Evolutionary conservation across 2,113 vertebrate species (phyloP).

Genomic region (Geothlypis trichas): DNA sequence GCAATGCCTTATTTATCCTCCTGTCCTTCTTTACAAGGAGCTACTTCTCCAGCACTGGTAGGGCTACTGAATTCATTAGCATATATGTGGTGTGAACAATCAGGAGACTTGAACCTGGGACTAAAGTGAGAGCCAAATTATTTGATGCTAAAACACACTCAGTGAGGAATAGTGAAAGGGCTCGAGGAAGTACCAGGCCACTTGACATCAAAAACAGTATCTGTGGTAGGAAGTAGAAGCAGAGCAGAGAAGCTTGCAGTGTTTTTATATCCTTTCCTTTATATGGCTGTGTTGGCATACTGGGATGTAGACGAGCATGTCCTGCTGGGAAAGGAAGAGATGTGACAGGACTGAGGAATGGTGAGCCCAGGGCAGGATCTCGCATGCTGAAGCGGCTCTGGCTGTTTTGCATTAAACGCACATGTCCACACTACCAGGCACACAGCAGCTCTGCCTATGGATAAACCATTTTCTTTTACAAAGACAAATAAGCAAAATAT

Average conservation of each 20-base stretch:
- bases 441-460: not conserved
- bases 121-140: not conserved
- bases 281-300: constrained; percentile 40
- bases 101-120: constrained; percentile 18
- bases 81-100: not conserved
- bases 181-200: not conserved
- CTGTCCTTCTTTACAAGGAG: not conserved
- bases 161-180: not conserved
- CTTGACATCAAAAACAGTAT: constrained; percentile 18
- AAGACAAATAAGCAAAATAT: constrained; percentile 12
- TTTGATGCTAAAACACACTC: not conserved
- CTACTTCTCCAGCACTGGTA: not conserved
- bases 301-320: constrained; percentile 28
- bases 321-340: constrained; percentile 60
- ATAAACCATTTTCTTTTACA: not conserved
- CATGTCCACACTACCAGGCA: not conserved
- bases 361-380: not conserved
- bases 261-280: constrained; percentile 48
- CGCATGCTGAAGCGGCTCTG: not conserved
- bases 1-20: not conserved
- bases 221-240: constrained; percentile 37
- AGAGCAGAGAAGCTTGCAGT: not conserved
- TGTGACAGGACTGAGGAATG: constrained; percentile 64
- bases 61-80: constrained; percentile 24
- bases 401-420: not conserved